phyloP scores from a whole-genome alignment of 1,140 invertebrate species.

The Mactra quadrangularis region DNA sequence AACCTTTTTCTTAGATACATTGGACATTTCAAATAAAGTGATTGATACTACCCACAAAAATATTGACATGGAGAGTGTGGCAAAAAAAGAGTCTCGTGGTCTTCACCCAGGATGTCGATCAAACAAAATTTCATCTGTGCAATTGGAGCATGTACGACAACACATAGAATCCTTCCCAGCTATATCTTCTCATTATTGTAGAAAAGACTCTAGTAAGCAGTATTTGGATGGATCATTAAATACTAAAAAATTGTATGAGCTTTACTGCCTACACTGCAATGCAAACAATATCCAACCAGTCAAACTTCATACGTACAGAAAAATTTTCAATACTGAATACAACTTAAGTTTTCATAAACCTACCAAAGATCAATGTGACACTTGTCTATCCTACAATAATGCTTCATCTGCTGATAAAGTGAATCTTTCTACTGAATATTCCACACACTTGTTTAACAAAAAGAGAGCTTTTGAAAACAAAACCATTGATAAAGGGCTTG shows the following conservation, averaged over 20 bases:
- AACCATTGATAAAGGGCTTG: no score
- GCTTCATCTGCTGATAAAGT: no score
- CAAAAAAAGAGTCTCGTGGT: neutral
- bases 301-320: neutral
- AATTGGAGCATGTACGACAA: neutral
- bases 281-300: neutral
- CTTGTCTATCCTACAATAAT: neutral
- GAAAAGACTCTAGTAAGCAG: conserved; percentile 7
- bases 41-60: neutral
- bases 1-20: conserved; percentile 31
- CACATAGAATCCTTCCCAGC: conserved; percentile 38
- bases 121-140: neutral
- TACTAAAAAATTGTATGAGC: conserved; percentile 4
- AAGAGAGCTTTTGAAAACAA: no score
- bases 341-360: neutral
- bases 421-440: no score
- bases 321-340: conserved; percentile 9
- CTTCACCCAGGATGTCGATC: neutral
- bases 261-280: neutral
- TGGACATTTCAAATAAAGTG: neutral
- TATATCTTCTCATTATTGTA: conserved; percentile 29
- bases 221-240: conserved; percentile 6
- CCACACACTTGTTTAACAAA: no score
- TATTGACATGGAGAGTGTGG: neutral
- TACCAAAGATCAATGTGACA: conserved; percentile 6